Conservation (phyloP, 1,140 invertebrate genomes). For the Kradibia gibbosae region DNA sequence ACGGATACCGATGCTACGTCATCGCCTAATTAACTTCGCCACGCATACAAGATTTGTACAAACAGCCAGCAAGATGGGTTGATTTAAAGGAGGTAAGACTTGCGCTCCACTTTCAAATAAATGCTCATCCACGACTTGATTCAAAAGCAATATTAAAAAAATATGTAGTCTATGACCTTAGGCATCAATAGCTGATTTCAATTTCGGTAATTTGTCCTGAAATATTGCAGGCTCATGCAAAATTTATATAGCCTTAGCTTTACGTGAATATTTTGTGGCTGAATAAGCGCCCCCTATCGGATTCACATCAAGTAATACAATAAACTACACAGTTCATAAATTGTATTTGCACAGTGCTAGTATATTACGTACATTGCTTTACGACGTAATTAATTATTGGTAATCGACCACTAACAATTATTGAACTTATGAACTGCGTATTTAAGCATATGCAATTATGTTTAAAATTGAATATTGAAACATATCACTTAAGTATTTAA, state of each 20-base stretch:
- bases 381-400: too few relatives aligned
- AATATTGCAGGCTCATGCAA: not conserved
- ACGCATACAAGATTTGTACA: conserved; percentile 62
- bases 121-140: not conserved
- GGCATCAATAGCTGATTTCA: not conserved
- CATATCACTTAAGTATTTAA: too few relatives aligned
- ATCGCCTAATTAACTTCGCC: conserved; percentile 60
- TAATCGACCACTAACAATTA: too few relatives aligned
- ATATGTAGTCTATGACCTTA: not conserved
- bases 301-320: not conserved
- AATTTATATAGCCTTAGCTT: not conserved
- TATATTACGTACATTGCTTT: not conserved
- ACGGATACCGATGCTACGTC: too few relatives aligned
- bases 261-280: not conserved
- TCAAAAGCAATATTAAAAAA: not conserved
- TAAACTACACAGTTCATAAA: not conserved
- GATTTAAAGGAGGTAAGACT: not conserved
- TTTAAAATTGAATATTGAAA: too few relatives aligned
- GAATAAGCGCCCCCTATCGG: not conserved
- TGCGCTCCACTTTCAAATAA: conserved; percentile 9
- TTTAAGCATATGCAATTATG: too few relatives aligned
- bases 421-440: too few relatives aligned
- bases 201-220: not conserved
- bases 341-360: not conserved
- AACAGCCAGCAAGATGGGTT: not conserved